Conservation (phyloP, 2,888 invertebrate genomes). For the Euphydryas editha region DNA sequence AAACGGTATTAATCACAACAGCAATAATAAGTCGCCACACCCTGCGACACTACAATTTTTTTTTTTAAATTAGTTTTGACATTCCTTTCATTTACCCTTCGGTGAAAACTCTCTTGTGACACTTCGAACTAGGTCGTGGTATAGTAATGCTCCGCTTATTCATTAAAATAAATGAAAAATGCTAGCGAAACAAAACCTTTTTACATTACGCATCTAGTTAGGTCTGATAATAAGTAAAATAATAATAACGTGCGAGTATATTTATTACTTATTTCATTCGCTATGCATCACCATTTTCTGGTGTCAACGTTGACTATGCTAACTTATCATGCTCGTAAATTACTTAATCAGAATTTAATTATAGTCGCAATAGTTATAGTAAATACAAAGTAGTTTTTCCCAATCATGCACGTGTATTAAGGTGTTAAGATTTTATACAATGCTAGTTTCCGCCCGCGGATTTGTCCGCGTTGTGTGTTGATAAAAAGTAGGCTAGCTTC, state of each 20-base stretch:
- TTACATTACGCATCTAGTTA: background rate
- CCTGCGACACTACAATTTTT: constrained; percentile 11
- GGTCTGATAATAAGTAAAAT: background rate
- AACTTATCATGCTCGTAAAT: constrained; percentile 3
- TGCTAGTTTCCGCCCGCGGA: no score
- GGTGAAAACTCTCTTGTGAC: constrained; percentile 19
- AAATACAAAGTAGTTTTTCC: background rate
- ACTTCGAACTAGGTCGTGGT: constrained; percentile 27
- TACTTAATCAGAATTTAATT: background rate
- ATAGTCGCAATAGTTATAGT: background rate
- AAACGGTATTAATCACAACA: background rate
- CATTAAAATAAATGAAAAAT: constrained; percentile 20
- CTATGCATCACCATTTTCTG: background rate
- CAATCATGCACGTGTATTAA: no score
- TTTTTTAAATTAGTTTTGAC: constrained; percentile 18
- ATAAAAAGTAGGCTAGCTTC: no score
- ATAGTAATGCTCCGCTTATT: constrained; percentile 4
- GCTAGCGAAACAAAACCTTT: constrained; percentile 3
- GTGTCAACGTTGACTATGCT: background rate
- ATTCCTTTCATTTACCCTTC: constrained; percentile 26
- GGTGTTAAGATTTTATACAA: no score
- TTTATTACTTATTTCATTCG: background rate
- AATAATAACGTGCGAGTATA: background rate
- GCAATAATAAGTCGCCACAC: constrained; percentile 5
- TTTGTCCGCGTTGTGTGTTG: no score